Percentiles rank a stretch among this genome's conserved stretches.
phyloP scores from a whole-genome alignment of 2,113 vertebrate species.

The Gopherus evgoodei region DNA sequence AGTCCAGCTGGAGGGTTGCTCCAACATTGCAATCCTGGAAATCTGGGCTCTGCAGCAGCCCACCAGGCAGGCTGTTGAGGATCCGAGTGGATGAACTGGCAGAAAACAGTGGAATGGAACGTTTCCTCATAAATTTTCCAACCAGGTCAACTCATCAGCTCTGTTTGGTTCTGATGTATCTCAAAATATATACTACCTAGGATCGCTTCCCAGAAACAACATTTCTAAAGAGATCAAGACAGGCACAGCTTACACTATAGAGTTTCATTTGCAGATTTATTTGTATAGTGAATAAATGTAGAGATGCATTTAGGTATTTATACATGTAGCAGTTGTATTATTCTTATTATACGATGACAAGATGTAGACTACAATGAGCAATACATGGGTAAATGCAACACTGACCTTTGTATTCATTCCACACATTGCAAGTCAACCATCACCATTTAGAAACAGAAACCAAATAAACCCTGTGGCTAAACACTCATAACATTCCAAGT shows the following conservation, averaged over 20 bases:
- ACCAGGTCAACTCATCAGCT: not conserved
- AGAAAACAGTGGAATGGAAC: not conserved
- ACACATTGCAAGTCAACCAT: not conserved
- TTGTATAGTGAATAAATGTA: not conserved
- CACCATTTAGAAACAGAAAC: conserved; percentile 6
- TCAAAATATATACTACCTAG: not conserved
- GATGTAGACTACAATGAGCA: conserved; percentile 8
- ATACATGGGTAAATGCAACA: not conserved
- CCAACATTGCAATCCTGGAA: not conserved
- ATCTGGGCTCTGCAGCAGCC: not conserved
- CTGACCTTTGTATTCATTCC: not conserved
- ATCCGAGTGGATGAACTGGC: not conserved
- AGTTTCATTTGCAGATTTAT: conserved; percentile 49
- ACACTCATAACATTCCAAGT: not conserved
- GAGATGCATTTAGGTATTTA: conserved; percentile 29
- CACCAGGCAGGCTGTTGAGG: not conserved
- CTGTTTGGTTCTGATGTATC: not conserved
- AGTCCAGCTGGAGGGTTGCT: not conserved
- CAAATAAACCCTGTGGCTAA: not conserved
- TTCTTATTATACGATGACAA: not conserved
- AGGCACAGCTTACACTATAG: not conserved
- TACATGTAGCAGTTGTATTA: not conserved
- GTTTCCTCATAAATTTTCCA: not conserved
- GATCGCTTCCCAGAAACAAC: not conserved
- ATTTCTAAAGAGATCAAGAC: not conserved